Evolutionary conservation across 2,797 vertebrate species (phyloP).

Genomic region (Melanogrammus aeglefinus): DNA sequence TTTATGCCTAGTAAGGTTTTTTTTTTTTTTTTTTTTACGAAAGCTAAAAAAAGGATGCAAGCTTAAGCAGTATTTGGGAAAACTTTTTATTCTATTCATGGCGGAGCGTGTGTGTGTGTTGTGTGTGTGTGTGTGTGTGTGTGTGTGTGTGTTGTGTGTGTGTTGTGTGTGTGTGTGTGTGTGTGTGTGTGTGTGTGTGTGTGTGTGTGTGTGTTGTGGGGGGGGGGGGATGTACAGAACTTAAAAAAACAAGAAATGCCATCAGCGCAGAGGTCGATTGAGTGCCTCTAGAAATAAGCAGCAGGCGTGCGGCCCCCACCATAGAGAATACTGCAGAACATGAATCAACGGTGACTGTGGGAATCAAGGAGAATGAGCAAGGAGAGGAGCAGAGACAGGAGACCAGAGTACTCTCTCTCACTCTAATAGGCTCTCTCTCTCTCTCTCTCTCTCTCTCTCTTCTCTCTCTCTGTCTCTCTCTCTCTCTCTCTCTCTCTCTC

Average conservation of each 20-base stretch:
- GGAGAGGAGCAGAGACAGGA: slow-evolving; percentile 34
- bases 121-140: too few relatives aligned
- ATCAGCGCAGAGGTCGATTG: slow-evolving; percentile 55
- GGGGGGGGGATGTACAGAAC: neutral
- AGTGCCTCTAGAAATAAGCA: slow-evolving; percentile 43
- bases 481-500: neutral
- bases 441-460: slow-evolving; percentile 6
- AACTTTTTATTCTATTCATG: slow-evolving; percentile 52
- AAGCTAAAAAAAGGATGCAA: slow-evolving; percentile 32
- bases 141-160: too few relatives aligned
- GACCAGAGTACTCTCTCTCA: slow-evolving; percentile 44
- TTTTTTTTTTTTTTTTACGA: slow-evolving; percentile 31
- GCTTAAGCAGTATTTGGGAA: slow-evolving; percentile 42
- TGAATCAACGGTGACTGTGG: slow-evolving; percentile 62
- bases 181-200: too few relatives aligned
- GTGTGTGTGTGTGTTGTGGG: slow-evolving; percentile 17
- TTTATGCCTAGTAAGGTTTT: slow-evolving; percentile 35
- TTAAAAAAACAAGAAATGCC: slow-evolving; percentile 9
- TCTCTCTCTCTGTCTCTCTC: slow-evolving; percentile 46
- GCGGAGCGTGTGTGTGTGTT: slow-evolving; percentile 19
- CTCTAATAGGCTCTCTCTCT: neutral
- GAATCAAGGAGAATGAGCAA: slow-evolving; percentile 62
- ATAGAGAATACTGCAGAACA: slow-evolving; percentile 55
- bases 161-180: too few relatives aligned
- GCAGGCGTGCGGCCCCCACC: slow-evolving; percentile 39